Conservation (phyloP, 1,140 invertebrate species). For the Xylocopa sonorina region DNA sequence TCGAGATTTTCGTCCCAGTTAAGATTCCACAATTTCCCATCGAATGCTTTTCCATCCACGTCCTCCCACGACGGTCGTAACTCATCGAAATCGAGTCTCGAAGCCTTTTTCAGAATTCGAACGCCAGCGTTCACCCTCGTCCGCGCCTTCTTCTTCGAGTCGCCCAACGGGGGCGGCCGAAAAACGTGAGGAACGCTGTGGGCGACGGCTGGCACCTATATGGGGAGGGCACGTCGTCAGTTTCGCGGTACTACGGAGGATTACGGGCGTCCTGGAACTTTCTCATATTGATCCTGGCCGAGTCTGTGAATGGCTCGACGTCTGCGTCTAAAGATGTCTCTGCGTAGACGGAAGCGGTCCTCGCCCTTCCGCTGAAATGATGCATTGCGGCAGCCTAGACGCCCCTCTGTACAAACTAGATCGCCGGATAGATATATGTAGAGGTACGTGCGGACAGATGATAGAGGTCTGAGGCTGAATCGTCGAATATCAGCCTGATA, state of each 20-base stretch:
- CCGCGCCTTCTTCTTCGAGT: background rate
- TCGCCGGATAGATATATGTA: conserved; percentile 29
- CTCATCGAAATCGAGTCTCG: conserved; percentile 11
- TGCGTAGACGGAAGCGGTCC: conserved; percentile 33
- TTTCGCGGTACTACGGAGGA: conserved; percentile 31
- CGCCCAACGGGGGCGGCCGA: background rate
- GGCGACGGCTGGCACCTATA: background rate
- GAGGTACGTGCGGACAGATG: too few species aligned
- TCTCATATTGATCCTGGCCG: conserved; percentile 62
- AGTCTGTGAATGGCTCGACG: conserved; percentile 43
- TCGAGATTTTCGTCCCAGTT: too few species aligned
- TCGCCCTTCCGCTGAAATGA: conserved; percentile 45
- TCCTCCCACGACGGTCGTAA: background rate
- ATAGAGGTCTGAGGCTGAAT: background rate
- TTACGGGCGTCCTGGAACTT: conserved; percentile 40
- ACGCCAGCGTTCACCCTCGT: background rate
- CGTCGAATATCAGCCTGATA: background rate
- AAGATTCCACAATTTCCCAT: background rate
- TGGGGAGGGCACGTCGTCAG: conserved; percentile 4
- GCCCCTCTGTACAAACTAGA: conserved; percentile 35
- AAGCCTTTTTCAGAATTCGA: conserved; percentile 23
- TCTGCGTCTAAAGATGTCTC: conserved; percentile 52
- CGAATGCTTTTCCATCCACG: background rate
- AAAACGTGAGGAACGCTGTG: background rate
- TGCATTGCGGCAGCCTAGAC: conserved; percentile 63